phyloP scores from a whole-genome alignment of 1,140 invertebrate species.

The Temnothorax longispinosus region DNA sequence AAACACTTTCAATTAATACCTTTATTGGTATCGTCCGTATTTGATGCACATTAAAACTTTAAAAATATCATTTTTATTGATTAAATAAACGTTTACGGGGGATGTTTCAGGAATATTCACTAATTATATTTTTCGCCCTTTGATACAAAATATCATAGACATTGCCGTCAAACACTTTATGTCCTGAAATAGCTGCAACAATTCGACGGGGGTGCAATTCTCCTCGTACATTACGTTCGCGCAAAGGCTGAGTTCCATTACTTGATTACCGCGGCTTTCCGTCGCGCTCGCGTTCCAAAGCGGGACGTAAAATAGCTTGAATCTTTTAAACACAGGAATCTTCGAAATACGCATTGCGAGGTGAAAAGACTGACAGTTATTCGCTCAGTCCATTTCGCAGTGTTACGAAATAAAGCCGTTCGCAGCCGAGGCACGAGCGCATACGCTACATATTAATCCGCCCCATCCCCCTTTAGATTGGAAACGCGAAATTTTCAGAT shows the following conservation, averaged over 20 bases:
- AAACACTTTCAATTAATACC: neutral
- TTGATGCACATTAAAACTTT: neutral
- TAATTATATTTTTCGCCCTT: neutral
- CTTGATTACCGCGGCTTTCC: constrained; percentile 38
- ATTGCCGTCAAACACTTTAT: neutral
- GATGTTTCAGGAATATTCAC: neutral
- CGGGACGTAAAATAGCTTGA: constrained; percentile 26
- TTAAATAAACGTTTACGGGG: neutral
- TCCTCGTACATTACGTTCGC: neutral
- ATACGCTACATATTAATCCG: constrained; percentile 7
- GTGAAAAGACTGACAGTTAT: neutral
- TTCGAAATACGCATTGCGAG: neutral
- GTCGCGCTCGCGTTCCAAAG: neutral
- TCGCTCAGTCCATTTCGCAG: neutral
- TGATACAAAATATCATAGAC: neutral
- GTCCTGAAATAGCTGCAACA: constrained; percentile 7
- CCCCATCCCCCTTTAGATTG: neutral
- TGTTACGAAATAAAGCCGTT: constrained; percentile 17
- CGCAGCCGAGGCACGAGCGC: neutral
- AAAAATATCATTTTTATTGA: neutral
- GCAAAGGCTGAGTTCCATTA: constrained; percentile 38
- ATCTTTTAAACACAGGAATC: constrained; percentile 43
- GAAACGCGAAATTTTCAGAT: constrained; percentile 39
- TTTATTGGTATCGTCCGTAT: neutral
- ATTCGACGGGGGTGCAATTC: constrained; percentile 24